These are phyloP conservation scores for Portunus trituberculatus DNA, from an alignment of 1,140 invertebrate species.

Conservation along the genomic window DNA sequence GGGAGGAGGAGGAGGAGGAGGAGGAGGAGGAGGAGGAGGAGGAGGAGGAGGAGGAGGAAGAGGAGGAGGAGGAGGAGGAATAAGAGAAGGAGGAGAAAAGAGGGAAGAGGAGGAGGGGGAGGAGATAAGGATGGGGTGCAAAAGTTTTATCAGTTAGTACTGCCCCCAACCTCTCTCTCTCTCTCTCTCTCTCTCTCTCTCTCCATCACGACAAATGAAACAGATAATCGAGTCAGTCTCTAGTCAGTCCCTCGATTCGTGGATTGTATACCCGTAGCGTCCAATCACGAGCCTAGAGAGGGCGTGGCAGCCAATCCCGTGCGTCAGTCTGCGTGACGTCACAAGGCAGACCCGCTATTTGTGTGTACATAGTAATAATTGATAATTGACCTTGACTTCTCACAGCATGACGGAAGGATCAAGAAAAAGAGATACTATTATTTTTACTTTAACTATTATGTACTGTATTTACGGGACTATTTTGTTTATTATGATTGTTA, in stretches of 20 bases:
- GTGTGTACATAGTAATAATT: not conserved
- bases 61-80: not conserved
- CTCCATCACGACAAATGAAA: not conserved
- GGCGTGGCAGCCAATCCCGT: slow-evolving; percentile 6
- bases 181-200: not conserved
- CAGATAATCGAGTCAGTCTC: slow-evolving; percentile 11
- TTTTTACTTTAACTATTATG: too few relatives aligned
- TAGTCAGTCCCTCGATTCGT: not conserved
- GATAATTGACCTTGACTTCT: not conserved
- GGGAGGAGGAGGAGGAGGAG: not conserved
- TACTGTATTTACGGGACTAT: too few relatives aligned
- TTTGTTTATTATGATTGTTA: too few relatives aligned
- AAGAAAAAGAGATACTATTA: not conserved
- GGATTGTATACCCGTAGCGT: slow-evolving; percentile 10
- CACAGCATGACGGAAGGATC: not conserved
- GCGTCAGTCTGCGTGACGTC: not conserved
- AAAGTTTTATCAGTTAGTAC: not conserved
- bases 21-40: not conserved
- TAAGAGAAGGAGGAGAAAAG: not conserved
- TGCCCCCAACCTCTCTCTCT: not conserved
- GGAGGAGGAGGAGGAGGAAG: not conserved
- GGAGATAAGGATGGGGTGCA: not conserved
- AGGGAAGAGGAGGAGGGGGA: not conserved
- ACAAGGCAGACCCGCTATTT: not conserved
- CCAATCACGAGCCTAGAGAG: not conserved